These are phyloP conservation scores for Wiebesia pumilae DNA, from an alignment of 1,140 invertebrate species.

Conservation along the genomic window DNA sequence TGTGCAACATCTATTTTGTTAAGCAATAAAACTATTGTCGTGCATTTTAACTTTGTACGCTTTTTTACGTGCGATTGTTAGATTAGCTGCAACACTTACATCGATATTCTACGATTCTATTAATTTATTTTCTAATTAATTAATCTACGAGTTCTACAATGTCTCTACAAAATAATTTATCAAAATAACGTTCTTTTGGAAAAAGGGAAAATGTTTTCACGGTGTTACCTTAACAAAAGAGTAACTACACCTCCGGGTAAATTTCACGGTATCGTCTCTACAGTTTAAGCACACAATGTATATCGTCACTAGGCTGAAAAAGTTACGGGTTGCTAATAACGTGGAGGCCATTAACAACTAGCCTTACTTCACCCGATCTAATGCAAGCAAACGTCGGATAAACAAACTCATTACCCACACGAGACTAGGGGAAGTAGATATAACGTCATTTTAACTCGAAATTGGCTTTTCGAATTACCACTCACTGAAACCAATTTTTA, in stretches of 20 bases:
- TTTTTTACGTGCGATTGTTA: neutral
- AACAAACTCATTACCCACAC: neutral
- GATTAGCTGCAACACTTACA: neutral
- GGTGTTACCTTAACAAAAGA: too few relatives aligned
- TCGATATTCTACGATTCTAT: too few relatives aligned
- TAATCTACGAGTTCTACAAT: too few relatives aligned
- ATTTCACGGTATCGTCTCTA: neutral
- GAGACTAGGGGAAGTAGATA: neutral
- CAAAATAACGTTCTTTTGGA: too few relatives aligned
- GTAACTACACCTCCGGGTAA: neutral
- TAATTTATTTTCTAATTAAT: too few relatives aligned
- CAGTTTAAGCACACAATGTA: neutral
- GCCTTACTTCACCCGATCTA: neutral
- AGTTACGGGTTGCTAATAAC: neutral
- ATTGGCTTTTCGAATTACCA: slow-evolving; percentile 1
- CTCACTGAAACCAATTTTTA: neutral
- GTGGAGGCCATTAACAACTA: neutral
- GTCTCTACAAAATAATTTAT: too few relatives aligned
- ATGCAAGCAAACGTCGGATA: neutral
- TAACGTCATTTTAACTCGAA: neutral
- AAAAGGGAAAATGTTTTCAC: too few relatives aligned
- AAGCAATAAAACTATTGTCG: neutral
- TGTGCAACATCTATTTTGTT: neutral
- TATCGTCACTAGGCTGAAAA: neutral
- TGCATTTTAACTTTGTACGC: neutral